A percentile compares a stretch with the other conserved stretches of the same genome.
Evolutionary conservation across 2,888 invertebrate genomes (phyloP).

Genomic region (Caenorhabditis plicata): DNA sequence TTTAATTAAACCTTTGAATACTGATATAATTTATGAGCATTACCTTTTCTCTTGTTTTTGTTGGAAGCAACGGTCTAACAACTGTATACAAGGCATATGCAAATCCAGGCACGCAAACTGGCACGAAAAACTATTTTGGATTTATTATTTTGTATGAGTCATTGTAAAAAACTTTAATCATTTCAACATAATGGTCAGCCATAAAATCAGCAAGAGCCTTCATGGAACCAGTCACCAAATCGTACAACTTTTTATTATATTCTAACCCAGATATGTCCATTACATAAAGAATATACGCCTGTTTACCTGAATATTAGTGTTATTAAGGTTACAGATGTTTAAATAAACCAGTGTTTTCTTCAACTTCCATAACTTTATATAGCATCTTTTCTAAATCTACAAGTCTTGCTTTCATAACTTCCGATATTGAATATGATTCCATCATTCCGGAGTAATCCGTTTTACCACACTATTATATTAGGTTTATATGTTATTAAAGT

Average conservation of each 20-base stretch:
- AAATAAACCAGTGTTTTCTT: conserved; percentile 55
- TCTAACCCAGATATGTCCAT: conserved; percentile 59
- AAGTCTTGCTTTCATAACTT: conserved; percentile 56
- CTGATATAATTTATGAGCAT: not conserved
- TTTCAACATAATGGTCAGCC: conserved; percentile 61
- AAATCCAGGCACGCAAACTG: conserved; percentile 57
- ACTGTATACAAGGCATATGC: conserved; percentile 52
- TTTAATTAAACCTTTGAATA: not conserved
- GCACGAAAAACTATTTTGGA: conserved; percentile 37
- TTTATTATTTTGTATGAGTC: not conserved
- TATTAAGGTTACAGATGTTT: too few species aligned
- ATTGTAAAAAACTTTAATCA: too few species aligned
- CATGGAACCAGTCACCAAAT: conserved; percentile 54
- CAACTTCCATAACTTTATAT: conserved; percentile 49
- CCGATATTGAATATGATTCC: conserved; percentile 47
- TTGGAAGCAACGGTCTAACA: conserved; percentile 57
- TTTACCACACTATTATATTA: conserved; percentile 44
- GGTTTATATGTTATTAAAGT: not conserved
- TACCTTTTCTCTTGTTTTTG: conserved; percentile 58
- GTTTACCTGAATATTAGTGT: too few species aligned
- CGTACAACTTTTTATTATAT: conserved; percentile 54
- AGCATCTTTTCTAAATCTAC: conserved; percentile 59
- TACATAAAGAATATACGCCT: conserved; percentile 58
- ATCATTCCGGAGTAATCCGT: conserved; percentile 59
- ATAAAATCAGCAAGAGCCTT: conserved; percentile 57